Base-by-base conservation (phyloP, 1,140 invertebrate genomes). In the Dreissena rostriformis region DNA sequence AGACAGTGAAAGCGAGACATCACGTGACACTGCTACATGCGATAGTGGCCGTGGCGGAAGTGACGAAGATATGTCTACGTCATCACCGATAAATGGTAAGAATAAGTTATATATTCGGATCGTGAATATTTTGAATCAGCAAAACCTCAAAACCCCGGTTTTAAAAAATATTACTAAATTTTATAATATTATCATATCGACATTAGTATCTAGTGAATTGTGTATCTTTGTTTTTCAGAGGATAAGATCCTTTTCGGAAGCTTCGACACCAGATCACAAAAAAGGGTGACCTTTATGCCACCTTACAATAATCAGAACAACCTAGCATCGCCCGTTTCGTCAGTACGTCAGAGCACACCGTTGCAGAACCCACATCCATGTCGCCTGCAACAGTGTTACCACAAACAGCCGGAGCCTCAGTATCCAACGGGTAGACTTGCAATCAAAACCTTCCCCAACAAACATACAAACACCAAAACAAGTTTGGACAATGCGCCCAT, bases 31-130 rank as follows among this genome's bases (percentile, higher is more conserved):
- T n/a, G 66, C 71, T 28, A 84, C 82, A 22, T 78, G 82, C 39
- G 82, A 84, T 49, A 84, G 82, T 66, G 82, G 82, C 55, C 82
- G 74, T 29, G 82, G 82, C 67, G 82, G 82, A 76, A 84, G 82
- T 61, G 82, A 84, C 29, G 82, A 84, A 72, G 82, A 78, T 39
- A 74, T 77, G 28, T 84, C 82, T n/a, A 84, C 63, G 26, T 70
- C 82, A 22, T 84, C 82, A 17, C 82, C 82, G 0, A 57, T 70
- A 39, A 28, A 73, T 49, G 82, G 82, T 84, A 76, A 39, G 39
- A 39, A 39, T 39, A 5, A 39, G 39, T 39, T 39, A 39, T 39
- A 39, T 39, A 39, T 39, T 39, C 39, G 2, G 39, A 39, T 39
- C 39, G 8, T 8, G 39, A 39, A 39, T n/a, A 39, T 39, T 39